phyloP scores from a whole-genome alignment of 2,888 invertebrate species.

The Eupithecia abbreviata region DNA sequence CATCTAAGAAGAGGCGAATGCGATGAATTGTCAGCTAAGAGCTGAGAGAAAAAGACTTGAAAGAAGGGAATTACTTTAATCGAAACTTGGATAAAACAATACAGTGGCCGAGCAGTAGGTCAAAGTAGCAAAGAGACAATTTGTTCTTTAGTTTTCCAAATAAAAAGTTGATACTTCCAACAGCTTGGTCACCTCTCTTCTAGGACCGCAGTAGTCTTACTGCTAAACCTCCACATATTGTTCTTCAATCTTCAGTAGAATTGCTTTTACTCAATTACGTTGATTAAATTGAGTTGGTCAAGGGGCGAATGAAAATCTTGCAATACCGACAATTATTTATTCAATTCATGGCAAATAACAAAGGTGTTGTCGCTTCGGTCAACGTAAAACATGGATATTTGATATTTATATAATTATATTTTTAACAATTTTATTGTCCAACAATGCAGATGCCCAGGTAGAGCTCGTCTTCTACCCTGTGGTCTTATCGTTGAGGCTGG shows the following conservation, averaged over 20 bases:
- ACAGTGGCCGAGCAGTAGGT: neutral
- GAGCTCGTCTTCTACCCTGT: neutral
- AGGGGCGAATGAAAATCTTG: constrained; percentile 30
- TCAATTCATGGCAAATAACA: constrained; percentile 73
- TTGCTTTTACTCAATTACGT: constrained; percentile 28
- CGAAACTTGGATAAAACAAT: neutral
- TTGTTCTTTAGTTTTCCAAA: neutral
- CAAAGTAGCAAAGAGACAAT: neutral
- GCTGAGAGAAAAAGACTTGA: neutral
- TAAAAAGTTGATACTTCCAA: neutral
- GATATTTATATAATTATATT: neutral
- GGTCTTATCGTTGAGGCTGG: neutral
- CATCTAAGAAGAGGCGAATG: neutral
- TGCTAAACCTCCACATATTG: neutral
- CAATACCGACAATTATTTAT: constrained; percentile 62
- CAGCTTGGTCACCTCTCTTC: neutral
- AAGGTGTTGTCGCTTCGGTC: constrained; percentile 53
- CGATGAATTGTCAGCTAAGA: neutral
- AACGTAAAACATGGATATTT: constrained; percentile 49
- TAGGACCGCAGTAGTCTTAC: neutral
- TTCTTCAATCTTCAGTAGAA: constrained; percentile 11
- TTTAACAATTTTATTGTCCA: neutral
- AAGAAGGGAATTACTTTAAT: neutral
- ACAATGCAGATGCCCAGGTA: neutral
- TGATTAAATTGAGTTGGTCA: constrained; percentile 24